Evolutionary conservation across 2,113 vertebrate genomes (phyloP), one percentile per base, ranked within the genome.

Genomic region (Cavia porcellus): DNA sequence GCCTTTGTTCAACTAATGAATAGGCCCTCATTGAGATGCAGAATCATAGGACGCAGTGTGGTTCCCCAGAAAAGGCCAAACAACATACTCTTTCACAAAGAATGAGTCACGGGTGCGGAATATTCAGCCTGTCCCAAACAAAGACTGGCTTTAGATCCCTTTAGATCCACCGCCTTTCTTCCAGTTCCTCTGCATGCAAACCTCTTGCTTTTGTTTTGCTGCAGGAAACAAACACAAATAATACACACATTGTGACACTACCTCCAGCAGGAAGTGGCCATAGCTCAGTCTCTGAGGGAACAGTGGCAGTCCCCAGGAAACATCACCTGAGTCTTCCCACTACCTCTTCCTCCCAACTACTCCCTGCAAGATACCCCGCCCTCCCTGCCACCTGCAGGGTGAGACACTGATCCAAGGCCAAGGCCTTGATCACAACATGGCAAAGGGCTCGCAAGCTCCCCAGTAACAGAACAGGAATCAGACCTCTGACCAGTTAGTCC

Each of bases 11-110:
- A 81, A 92, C 90, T 97, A 97, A 96, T 98, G 98, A 99, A 99
- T 98, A 98, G 98, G 95, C 98, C 96, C 97, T 97, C 98, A 98
- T 98, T 99, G 98, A 98, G 88, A 99, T 98, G 98, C 98, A 98
- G 98, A 99, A 97, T 99, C 98, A 98, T 97, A 98, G 94, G 98
- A 97, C 98, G 82, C 97, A 97, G 98, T 98, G 98, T 98, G 93
- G 96, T 96, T 96, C 89, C 94, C 96, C 95, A 96, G 96, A 97
- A 98, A 98, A 98, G 98, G 93, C 95, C 97, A 97, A 98, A 98
- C 97, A 98, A 97, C 97, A 96, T 96, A 97, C 98, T 98, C 97
- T 98, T 98, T 98, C 97, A 97, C 98, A 98, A 98, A 97, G 92
- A 98, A 94, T 95, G 97, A 98, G 95, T 96, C 97, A 72, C 72